phyloP scores from a whole-genome alignment of 2,888 invertebrate species.

The Chrysopilus asiliformis region DNA sequence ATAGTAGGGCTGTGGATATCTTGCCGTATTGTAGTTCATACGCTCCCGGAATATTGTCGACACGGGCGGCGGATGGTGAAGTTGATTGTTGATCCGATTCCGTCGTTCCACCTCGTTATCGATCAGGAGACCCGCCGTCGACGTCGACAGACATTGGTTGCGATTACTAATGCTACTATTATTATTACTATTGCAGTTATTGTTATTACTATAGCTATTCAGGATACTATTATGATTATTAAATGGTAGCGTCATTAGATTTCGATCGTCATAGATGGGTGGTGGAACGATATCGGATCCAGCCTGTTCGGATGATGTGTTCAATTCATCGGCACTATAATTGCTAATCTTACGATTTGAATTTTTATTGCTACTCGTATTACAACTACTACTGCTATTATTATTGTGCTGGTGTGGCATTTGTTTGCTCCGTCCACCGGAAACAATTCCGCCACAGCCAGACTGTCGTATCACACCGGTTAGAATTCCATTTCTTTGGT shows the following conservation, averaged over 20 bases:
- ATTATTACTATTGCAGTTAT: slow-evolving; percentile 15
- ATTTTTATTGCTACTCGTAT: slow-evolving; percentile 9
- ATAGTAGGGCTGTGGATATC: slow-evolving; percentile 24
- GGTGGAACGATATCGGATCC: slow-evolving; percentile 13
- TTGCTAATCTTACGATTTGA: slow-evolving; percentile 15
- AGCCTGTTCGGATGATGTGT: slow-evolving; percentile 16
- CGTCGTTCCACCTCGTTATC: slow-evolving; percentile 33
- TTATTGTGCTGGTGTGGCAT: no score
- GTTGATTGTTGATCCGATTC: slow-evolving; percentile 33
- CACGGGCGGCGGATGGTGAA: slow-evolving; percentile 23
- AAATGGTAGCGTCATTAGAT: slow-evolving; percentile 14
- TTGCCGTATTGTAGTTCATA: slow-evolving; percentile 24
- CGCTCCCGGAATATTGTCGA: slow-evolving; percentile 30
- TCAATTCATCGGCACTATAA: slow-evolving; percentile 14
- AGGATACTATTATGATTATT: slow-evolving; percentile 14
- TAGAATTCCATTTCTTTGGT: slow-evolving; percentile 1
- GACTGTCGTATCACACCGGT: slow-evolving; percentile 3
- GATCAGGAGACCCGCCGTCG: slow-evolving; percentile 14
- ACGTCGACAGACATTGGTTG: slow-evolving; percentile 12
- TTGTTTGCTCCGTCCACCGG: not conserved
- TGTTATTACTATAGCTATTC: slow-evolving; percentile 4
- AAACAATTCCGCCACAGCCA: no score
- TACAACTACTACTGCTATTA: slow-evolving; percentile 13
- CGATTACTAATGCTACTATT: slow-evolving; percentile 15
- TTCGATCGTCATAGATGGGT: slow-evolving; percentile 13